Evolutionary conservation across 2,113 vertebrate species (phyloP), one percentile per base, ranked within the genome.

Genomic region (Rhinoderma darwinii): DNA sequence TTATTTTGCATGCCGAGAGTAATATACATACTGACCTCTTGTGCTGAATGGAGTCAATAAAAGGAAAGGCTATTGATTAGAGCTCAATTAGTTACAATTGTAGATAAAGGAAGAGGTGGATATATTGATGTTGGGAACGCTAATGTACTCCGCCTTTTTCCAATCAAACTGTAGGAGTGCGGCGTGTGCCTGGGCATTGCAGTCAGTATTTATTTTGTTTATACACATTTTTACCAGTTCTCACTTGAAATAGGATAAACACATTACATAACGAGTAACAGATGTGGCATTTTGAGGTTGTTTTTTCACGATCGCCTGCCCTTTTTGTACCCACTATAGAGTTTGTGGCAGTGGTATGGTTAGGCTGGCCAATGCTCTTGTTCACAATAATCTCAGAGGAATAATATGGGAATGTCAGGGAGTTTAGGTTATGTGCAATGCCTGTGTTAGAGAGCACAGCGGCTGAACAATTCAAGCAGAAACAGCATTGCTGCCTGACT

Each of bases 41-140:
- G 68, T 39, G 86, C 79, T 32, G 54, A 75, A 74, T 18, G 51
- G 44, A 87, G 86, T 87, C 86, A 87, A 82, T 87, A 87, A 82
- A 82, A 87, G 79, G 54, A 82, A 87, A 82, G 70, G 51, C 39
- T 87, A 87, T 87, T 87, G 86, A 87, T 87, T 82, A 75, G 41
- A 39, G 54, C 78, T 87, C 86, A 61, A 82, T 87, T 87, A 87
- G 82, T 87, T 87, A 87, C 79, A 87, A 80, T 87, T 87, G 85
- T 66, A 75, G 79, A 87, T 87, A 82, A 87, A 87, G 56, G 54
- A 54, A 82, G 86, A 82, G 79, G 86, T 74, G 86, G 79, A 74
- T 75, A 82, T 82, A 82, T 82, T 56, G 86, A 82, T 61, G 54
- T 27, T 41, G 70, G 51, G 43, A 73, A 32, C 15, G 54, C 86